Conservation (phyloP, 2,888 invertebrate species). For the Spodoptera picta region DNA sequence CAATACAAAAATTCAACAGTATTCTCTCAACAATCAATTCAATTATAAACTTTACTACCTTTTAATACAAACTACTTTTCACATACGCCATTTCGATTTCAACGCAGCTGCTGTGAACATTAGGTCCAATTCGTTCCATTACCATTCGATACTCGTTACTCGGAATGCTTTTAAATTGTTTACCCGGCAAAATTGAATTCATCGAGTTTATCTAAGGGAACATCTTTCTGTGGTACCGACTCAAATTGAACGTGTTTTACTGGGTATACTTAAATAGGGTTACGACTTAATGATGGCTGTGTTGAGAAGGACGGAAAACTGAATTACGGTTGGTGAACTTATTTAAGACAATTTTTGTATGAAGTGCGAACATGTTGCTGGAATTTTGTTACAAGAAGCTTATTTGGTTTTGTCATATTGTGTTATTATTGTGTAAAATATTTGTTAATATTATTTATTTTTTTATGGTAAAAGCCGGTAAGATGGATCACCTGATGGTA, state of each 20-base stretch:
- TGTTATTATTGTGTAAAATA: too few relatives aligned
- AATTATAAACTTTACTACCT: not conserved
- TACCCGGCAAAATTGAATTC: conserved; percentile 68
- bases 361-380: too few relatives aligned
- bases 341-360: not conserved
- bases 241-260: conserved; percentile 54
- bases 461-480: too few relatives aligned
- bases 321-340: conserved; percentile 30
- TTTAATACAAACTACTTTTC: too few relatives aligned
- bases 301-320: conserved; percentile 37
- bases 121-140: conserved; percentile 76
- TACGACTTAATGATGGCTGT: conserved; percentile 55
- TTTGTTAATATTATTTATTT: too few relatives aligned
- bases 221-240: conserved; percentile 52
- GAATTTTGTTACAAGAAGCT: too few relatives aligned
- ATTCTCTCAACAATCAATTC: too few relatives aligned
- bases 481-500: too few relatives aligned
- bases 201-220: conserved; percentile 55
- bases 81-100: conserved; percentile 27
- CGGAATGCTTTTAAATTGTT: conserved; percentile 70
- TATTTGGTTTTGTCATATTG: too few relatives aligned
- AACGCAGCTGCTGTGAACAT: conserved; percentile 58
- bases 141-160: conserved; percentile 74
- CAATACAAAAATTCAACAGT: too few relatives aligned
- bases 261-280: conserved; percentile 51